Conservation (phyloP, 2,113 vertebrate genomes). For the Vireo altiloquus region DNA sequence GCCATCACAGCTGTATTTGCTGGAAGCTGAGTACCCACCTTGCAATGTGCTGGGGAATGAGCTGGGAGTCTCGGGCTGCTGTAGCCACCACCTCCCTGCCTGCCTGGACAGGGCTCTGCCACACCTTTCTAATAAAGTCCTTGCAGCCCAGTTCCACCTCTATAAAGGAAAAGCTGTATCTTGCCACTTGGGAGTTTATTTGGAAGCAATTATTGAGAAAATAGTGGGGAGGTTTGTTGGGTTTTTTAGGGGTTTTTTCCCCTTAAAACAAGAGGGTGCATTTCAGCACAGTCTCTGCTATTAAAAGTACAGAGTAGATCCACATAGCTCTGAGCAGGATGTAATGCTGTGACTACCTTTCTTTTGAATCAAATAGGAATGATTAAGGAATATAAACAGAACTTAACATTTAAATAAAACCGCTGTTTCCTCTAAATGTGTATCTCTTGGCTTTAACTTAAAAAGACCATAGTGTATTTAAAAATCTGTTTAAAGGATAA, state of each 20-base stretch:
- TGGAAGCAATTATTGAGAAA: not conserved
- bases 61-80: not conserved
- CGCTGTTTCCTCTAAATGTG: not conserved
- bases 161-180: not conserved
- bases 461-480: not conserved
- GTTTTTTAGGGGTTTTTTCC: rapidly evolving
- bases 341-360: not conserved
- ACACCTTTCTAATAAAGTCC: not conserved
- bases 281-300: not conserved
- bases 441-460: not conserved
- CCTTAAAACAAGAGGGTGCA: not conserved
- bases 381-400: not conserved
- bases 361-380: not conserved
- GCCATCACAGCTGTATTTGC: not conserved
- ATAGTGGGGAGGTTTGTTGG: not conserved
- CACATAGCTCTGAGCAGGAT: not conserved
- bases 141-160: not conserved
- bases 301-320: not conserved
- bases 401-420: not conserved
- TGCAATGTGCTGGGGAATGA: not conserved
- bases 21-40: not conserved
- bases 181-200: not conserved
- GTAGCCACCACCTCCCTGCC: not conserved
- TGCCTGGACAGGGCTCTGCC: not conserved
- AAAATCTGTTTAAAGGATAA: conserved; percentile 10